Evolutionary conservation across 1,140 invertebrate species (phyloP), one percentile per base, ranked within the genome.

Genomic region (Pissodes strobi): DNA sequence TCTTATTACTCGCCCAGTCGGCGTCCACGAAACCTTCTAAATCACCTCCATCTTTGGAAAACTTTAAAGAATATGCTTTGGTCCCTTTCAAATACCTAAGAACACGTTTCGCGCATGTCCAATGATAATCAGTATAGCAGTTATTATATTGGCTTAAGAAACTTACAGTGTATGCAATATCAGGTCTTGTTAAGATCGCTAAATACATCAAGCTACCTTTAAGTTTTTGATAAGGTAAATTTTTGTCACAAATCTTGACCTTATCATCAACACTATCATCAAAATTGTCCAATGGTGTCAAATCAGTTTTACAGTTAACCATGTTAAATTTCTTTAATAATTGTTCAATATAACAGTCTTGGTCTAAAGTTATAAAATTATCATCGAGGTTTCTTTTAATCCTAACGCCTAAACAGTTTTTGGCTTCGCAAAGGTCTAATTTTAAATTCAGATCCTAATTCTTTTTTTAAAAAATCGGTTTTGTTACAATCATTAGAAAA

Each of bases 1-100:
- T 2, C 3, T 37, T 2, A 38, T 39, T 13, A 12, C 6, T 49
- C 0, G 8, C 76, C 68, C 73, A 79, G 65, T 81, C 79, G 0
- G 80, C 72, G 66, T 81, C 80, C 15, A 71, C 67, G 71, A 71
- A 80, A n/a, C n/a, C n/a, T n/a, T n/a, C n/a, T n/a, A n/a, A n/a
- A n/a, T n/a, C n/a, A n/a, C n/a, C n/a, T n/a, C n/a, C n/a, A n/a
- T n/a, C n/a, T n/a, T 62, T 53, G 21, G 2, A 12, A 58, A 57
- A 64, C 6, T 19, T 56, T 39, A 64, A 41, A 15, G 19, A 15
- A 64, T 22, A 12, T 15, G 19, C 15, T 8, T 59, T 64, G 3
- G 80, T 82, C 6, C 71, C 72, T 56, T 76, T 72, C 5, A 82
- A 66, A 61, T 82, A 82, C 22, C 69, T 45, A 8, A 58, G 13